Evolutionary conservation across 2,113 vertebrate genomes (phyloP), one percentile per base, ranked within the genome.

Genomic region (Brachypteracias leptosomus): DNA sequence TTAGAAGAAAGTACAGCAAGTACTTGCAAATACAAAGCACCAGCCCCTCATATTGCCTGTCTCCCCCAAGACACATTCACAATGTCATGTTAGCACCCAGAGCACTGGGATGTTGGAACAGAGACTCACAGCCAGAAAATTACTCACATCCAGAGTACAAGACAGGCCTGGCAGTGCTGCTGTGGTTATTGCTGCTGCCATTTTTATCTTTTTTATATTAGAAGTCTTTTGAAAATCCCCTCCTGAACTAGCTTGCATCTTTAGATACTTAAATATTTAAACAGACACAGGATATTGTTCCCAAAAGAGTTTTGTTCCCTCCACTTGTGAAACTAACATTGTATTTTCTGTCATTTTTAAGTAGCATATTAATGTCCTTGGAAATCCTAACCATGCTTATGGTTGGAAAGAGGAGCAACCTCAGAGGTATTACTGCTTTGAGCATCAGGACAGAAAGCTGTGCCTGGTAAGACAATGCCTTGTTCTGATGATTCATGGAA

Each of bases 191-290:
- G 58, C 88, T 91, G 67, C 61, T 44, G 25, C 81, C 46, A n/a
- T 62, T 91, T 78, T 62, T 13, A 2, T 61, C 4, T 38, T 51
- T 52, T 11, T 65, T 11, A 31, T 58, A 1, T 51, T 40, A 77
- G 13, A 74, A 63, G 1, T 7, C 9, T 57, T 74, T 55, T 67
- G 35, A 77, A 94, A 78, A 93, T 17, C 40, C 13, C 55, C 8
- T 94, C 36, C 31, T 76, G 72, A 73, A 49, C 89, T 75, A 89
- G 29, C 47, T 46, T 79, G 36, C 63, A 52, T 67, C 59, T 90
- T 91, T 77, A 80, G 46, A 38, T 73, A 62, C 11, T 55, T 73
- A 66, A 94, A 88, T 94, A 88, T 94, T 88, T 88, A 90, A 96
- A 62, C 40, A 91, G 58, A 18, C 40, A 38, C 26, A 47, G 62